Base-by-base conservation (phyloP, 2,113 vertebrate genomes). In the Bufo gargarizans region DNA sequence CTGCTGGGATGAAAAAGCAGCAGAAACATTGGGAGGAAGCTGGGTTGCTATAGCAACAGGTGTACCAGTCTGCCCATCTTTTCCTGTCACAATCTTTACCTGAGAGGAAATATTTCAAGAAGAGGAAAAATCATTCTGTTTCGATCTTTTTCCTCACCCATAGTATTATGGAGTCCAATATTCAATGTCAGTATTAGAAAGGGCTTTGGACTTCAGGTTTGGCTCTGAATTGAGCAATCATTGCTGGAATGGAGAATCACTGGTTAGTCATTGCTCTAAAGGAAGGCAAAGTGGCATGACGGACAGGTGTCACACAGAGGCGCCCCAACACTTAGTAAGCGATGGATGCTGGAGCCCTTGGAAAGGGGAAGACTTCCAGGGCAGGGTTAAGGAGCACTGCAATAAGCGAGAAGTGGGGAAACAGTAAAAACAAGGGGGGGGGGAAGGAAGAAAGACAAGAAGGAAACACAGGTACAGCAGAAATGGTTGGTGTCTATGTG, bases 11-110 rank as follows among this genome's bases (percentile, higher is more conserved):
- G 97, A 97, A 94, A 98, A 98, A 91, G 97, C 97, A 94, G 97
- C 97, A 92, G 97, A 98, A 93, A 98, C 97, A 94, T 98, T 98
- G 92, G 97, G 94, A 93, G 97, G 97, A 95, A 98, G 97, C 95
- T 98, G 97, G 90, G 97, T 98, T 95, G 97, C 94, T 96, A 98
- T 98, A 94, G 97, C 97, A 95, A 98, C 96, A 90, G 97, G 97
- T 90, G 97, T 98, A 93, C 96, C 97, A 92, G 97, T 96, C 95
- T 98, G 97, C 90, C 97, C 97, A 95, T 98, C 97, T 94, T 98
- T 98, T 94, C 97, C 97, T 92, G 97, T 98, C 93, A 95, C 96
- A 95, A 98, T 95, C 93, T 98, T 98, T 93, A 98, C 97, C 97
- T 98, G 94, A 94, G 94, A 95, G 93, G 92, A 93, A 94, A 94